phyloP scores from a whole-genome alignment of 2,797 vertebrate genomes.

The Myotis planiceps region DNA sequence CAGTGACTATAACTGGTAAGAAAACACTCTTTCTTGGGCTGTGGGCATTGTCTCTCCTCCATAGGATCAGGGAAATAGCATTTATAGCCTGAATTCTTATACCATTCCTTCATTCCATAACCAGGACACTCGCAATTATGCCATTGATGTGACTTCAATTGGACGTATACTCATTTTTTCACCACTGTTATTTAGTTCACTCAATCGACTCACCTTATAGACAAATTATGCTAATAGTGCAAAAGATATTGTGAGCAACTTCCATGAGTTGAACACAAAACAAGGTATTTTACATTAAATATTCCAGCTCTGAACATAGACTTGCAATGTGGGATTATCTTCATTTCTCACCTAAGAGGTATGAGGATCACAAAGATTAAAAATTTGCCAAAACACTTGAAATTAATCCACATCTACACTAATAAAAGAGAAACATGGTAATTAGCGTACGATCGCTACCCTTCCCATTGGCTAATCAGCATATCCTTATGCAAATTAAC shows the following conservation, averaged over 20 bases:
- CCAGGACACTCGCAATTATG: neutral
- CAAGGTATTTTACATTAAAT: neutral
- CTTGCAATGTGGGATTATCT: neutral
- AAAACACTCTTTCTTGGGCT: neutral
- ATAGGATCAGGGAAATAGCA: neutral
- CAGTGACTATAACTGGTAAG: neutral
- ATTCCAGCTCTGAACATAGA: neutral
- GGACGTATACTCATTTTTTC: neutral
- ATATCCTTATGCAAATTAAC: too few species aligned
- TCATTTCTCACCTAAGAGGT: neutral
- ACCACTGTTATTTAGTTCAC: neutral
- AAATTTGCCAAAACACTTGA: neutral
- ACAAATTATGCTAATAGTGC: neutral
- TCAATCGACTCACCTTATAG: neutral
- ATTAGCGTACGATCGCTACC: too few species aligned
- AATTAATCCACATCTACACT: neutral
- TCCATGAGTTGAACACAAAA: neutral
- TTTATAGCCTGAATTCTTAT: neutral
- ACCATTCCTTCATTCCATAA: neutral
- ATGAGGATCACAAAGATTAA: neutral
- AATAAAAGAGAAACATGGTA: too few species aligned
- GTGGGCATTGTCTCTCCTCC: neutral
- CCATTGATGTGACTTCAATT: neutral
- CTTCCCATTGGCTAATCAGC: too few species aligned
- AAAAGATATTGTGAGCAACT: neutral